A percentile compares a stretch with the other conserved stretches of the same genome.
Conservation (phyloP, 1,140 invertebrate species). For the Bombyx mori region DNA sequence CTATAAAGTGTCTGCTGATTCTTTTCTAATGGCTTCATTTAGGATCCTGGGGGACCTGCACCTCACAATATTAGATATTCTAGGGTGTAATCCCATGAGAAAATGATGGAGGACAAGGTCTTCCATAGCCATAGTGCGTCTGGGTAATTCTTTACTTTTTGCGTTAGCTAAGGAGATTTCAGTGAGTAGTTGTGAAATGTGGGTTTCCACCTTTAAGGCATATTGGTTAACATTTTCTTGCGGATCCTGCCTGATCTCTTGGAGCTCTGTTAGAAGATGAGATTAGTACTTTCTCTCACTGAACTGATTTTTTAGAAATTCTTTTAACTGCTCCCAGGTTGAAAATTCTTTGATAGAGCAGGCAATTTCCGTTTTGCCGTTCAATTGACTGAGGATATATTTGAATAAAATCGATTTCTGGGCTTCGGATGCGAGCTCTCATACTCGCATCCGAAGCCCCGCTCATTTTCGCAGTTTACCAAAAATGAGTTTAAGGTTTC, state of each 20-base stretch:
- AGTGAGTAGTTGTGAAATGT: constrained; percentile 18
- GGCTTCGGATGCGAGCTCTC: background rate
- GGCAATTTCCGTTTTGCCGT: constrained; percentile 7
- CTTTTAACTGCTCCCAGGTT: constrained; percentile 16
- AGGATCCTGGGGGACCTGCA: background rate
- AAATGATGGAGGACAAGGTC: constrained; percentile 22
- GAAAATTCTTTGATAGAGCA: constrained; percentile 13
- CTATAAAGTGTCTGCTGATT: background rate
- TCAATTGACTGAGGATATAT: constrained; percentile 3
- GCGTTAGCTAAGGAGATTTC: constrained; percentile 16
- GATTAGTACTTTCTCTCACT: constrained; percentile 18
- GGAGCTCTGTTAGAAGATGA: constrained; percentile 17
- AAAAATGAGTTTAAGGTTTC: constrained; percentile 5
- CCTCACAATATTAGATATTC: constrained; percentile 12
- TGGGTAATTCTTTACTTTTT: constrained; percentile 11
- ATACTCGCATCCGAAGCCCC: background rate
- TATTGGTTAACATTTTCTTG: constrained; percentile 17
- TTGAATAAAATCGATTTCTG: constrained; percentile 10
- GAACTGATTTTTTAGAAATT: constrained; percentile 21
- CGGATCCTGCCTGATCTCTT: constrained; percentile 14
- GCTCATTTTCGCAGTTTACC: background rate
- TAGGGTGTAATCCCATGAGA: constrained; percentile 11
- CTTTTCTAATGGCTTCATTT: background rate
- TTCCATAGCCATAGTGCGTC: constrained; percentile 21
- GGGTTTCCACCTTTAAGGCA: constrained; percentile 15